These are phyloP conservation scores for Bufotes viridis DNA, from an alignment of 2,797 vertebrate genomes.

Conservation along the genomic window DNA sequence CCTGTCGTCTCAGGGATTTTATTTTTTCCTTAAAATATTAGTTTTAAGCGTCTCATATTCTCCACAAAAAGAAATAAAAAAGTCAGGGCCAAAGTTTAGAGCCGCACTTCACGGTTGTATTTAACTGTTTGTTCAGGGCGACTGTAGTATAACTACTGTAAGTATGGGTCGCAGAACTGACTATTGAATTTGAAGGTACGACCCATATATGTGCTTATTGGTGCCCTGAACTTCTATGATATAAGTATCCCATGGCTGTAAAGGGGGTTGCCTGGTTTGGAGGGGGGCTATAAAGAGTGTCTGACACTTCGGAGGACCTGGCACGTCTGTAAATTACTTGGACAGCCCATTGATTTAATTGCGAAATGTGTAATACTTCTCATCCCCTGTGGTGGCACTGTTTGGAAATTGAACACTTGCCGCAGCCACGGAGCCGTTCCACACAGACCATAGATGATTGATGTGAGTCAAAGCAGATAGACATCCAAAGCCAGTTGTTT, in stretches of 20 bases:
- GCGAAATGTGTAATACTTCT: no score
- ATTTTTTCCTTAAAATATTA: background rate
- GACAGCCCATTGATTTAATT: no score
- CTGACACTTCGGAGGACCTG: background rate
- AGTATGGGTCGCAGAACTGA: background rate
- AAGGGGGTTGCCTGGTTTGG: no score
- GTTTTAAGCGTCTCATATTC: background rate
- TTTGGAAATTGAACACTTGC: background rate
- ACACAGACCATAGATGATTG: no score
- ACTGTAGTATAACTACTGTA: background rate
- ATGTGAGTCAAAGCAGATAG: no score
- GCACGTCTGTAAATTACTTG: background rate
- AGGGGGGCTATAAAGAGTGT: no score
- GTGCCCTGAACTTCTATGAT: no score
- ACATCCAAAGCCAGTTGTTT: no score
- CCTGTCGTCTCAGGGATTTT: background rate
- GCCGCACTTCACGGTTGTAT: background rate
- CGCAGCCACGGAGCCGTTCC: rapidly evolving
- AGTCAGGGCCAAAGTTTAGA: slow-evolving; percentile 14
- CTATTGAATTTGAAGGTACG: background rate
- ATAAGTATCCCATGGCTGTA: no score
- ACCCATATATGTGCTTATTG: background rate
- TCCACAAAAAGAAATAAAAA: background rate
- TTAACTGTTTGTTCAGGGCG: background rate
- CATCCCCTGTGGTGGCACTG: background rate